Evolutionary conservation across 2,113 vertebrate species (phyloP).

Genomic region (Neolamprologus longior): DNA sequence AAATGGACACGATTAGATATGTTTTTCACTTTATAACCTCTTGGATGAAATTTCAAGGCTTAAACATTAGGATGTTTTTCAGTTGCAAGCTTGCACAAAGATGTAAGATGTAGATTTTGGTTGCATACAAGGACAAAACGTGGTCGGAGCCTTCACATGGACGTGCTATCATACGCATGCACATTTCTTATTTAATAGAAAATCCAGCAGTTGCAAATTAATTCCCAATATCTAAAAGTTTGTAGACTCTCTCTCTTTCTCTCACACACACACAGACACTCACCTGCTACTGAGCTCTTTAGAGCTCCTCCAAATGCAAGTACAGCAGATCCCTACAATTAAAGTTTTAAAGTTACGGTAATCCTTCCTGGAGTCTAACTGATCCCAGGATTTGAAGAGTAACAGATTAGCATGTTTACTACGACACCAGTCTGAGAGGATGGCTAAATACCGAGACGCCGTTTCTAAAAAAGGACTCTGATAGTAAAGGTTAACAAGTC

Average conservation of each 20-base stretch:
- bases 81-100: not conserved
- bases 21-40: not conserved
- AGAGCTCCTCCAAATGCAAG: not conserved
- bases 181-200: not conserved
- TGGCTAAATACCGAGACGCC: not conserved
- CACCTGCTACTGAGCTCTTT: not conserved
- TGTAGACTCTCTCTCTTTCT: not conserved
- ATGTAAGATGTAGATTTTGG: not conserved
- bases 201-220: not conserved
- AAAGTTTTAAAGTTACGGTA: not conserved
- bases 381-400: not conserved
- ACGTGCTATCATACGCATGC: not conserved
- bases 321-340: not conserved
- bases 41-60: not conserved
- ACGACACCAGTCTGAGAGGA: not conserved
- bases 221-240: not conserved
- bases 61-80: not conserved
- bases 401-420: conserved; percentile 29
- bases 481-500: conserved; percentile 2
- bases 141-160: not conserved
- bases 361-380: not conserved
- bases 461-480: conserved; percentile 4
- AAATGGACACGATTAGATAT: not conserved
- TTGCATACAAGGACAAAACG: not conserved
- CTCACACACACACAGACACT: not conserved